Conservation (phyloP, 2,113 vertebrate species). For the Sminthopsis crassicaudata region DNA sequence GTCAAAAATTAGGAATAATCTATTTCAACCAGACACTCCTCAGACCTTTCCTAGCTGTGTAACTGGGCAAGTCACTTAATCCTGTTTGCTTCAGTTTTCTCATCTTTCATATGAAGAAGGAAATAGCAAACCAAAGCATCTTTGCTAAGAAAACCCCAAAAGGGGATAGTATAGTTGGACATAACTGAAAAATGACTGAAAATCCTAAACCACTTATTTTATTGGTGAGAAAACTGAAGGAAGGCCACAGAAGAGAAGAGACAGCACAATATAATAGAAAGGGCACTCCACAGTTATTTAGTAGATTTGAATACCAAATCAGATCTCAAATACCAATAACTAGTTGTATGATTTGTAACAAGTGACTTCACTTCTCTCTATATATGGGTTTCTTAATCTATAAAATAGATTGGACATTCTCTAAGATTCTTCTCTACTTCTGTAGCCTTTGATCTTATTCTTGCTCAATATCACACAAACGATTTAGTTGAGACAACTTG, state of each 20-base stretch:
- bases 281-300: neutral
- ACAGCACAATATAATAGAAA: neutral
- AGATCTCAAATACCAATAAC: neutral
- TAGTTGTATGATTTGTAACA: neutral
- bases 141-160: too few species aligned
- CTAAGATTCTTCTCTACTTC: neutral
- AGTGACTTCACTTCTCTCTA: neutral
- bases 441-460: neutral
- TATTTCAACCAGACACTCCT: neutral
- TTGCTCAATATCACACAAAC: neutral
- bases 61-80: too few species aligned
- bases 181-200: neutral
- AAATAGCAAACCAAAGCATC: too few species aligned
- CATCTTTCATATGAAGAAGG: too few species aligned
- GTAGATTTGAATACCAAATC: neutral
- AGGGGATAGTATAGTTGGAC: too few species aligned
- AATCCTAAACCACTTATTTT: neutral
- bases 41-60: too few species aligned
- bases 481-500: neutral
- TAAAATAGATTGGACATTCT: neutral
- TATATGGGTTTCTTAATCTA: neutral
- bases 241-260: neutral
- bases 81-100: too few species aligned
- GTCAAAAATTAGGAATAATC: neutral
- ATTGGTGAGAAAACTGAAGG: neutral